Evolutionary conservation across 1,140 invertebrate genomes (phyloP).

Genomic region (Brachionus asplanchnoidis): DNA sequence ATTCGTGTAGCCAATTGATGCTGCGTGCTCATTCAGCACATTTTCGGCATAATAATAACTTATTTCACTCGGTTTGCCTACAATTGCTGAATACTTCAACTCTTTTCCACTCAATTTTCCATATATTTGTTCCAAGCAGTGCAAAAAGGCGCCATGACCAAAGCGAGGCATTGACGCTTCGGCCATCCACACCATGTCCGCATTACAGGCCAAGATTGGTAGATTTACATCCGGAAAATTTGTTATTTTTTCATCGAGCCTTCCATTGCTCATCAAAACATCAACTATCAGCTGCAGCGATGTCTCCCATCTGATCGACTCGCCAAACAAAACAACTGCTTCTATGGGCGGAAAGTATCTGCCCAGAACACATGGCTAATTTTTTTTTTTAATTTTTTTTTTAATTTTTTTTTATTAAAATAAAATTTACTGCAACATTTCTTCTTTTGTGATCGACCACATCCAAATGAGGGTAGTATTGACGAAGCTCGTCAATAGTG

Average conservation of each 20-base stretch:
- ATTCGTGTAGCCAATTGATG: conserved; percentile 47
- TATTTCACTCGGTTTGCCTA: conserved; percentile 57
- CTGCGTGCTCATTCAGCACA: conserved; percentile 50
- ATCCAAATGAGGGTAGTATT: conserved; percentile 65
- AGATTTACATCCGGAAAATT: conserved; percentile 43
- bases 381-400: neutral
- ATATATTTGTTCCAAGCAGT: conserved; percentile 55
- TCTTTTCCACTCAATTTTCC: conserved; percentile 55
- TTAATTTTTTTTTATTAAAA: neutral
- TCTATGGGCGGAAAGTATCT: conserved; percentile 56
- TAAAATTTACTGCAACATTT: conserved; percentile 53
- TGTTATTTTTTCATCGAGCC: conserved; percentile 45
- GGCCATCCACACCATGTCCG: conserved; percentile 57
- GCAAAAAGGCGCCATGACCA: conserved; percentile 56
- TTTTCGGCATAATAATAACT: conserved; percentile 56
- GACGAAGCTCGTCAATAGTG: conserved; percentile 63
- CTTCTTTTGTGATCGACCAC: conserved; percentile 66
- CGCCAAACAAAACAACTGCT: conserved; percentile 56
- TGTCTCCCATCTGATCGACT: conserved; percentile 56
- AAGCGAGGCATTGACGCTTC: conserved; percentile 56
- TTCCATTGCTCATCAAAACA: conserved; percentile 66
- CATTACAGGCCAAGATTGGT: conserved; percentile 57
- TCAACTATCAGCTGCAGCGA: conserved; percentile 65
- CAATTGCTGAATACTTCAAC: conserved; percentile 53
- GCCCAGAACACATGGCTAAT: conserved; percentile 59